Evolutionary conservation across 2,797 vertebrate species (phyloP).

Genomic region (Acropternis orthonyx): DNA sequence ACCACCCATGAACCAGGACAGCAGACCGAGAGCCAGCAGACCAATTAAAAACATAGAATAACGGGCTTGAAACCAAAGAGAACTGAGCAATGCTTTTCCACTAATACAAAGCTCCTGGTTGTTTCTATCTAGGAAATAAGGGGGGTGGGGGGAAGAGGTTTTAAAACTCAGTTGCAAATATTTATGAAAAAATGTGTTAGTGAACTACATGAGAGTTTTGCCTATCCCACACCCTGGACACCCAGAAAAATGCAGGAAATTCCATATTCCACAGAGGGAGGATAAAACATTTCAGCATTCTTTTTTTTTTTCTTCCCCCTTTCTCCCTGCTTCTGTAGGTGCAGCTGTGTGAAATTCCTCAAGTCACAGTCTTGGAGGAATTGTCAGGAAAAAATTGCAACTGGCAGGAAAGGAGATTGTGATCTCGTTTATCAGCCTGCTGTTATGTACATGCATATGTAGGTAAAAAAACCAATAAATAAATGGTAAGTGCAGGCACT

Average conservation of each 20-base stretch:
- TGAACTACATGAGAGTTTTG: background rate
- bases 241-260: slow-evolving; percentile 15
- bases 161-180: background rate
- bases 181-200: background rate
- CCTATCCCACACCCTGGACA: background rate
- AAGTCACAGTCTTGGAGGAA: background rate
- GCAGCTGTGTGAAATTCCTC: background rate
- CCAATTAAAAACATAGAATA: background rate
- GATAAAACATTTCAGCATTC: background rate
- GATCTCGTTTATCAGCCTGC: background rate
- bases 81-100: background rate
- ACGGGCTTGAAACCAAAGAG: background rate
- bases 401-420: background rate
- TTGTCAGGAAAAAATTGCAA: background rate
- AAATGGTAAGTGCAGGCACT: background rate
- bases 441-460: background rate
- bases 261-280: background rate
- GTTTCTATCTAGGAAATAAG: background rate
- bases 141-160: background rate
- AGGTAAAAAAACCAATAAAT: background rate
- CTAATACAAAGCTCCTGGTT: background rate
- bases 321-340: background rate
- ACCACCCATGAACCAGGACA: background rate
- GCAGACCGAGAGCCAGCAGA: background rate
- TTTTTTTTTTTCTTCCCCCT: background rate